Evolutionary conservation across 2,113 vertebrate genomes (phyloP), one percentile per base, ranked within the genome.

Genomic region (Ornithorhynchus anatinus): DNA sequence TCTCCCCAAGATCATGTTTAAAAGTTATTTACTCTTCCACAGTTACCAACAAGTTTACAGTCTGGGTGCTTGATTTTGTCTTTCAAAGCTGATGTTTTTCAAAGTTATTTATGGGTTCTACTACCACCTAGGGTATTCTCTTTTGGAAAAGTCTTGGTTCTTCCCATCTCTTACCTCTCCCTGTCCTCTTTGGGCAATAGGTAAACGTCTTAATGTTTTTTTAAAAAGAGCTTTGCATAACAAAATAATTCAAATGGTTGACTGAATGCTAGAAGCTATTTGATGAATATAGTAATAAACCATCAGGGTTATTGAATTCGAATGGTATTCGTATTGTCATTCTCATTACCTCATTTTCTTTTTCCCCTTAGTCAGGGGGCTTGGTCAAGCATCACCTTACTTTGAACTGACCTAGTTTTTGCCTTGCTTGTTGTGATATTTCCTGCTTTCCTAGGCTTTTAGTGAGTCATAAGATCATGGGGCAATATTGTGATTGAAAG

Each of bases 351-450:
- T 63, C 20, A 14, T 20, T 51, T 27, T 40, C n/a, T 32, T 63
- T 19, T 35, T 19, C 66, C 35, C 64, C 10, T 57, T 65, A 61
- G 35, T 33, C 66, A 27, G 43, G 74, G n/a, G 45, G 42, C 10
- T 27, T 72, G 65, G 57, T 54, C 58, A 50, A 42, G 44, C 35
- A 42, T 33, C 42, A 31, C 42, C 43, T 4, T 66, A 69, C 59
- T 14, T 36, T 56, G 59, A 81, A 73, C 42, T 25, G 51, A 12
- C 17, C 5, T n/a, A 50, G 47, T 72, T 45, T 51, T 39, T 59
- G 38, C 4, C 17, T 63, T 36, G 25, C 40, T 76, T 77, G 25
- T 68, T 77, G 20, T 59, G 35, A 23, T 72, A 77, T 48, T 84
- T 35, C 51, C 27, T 65, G 59, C 43, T 45, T 11, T 54, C 66